Percentiles rank a stretch among this genome's conserved stretches.
phyloP scores from a whole-genome alignment of 2,888 invertebrate genomes.

The Dasypolia templi region DNA sequence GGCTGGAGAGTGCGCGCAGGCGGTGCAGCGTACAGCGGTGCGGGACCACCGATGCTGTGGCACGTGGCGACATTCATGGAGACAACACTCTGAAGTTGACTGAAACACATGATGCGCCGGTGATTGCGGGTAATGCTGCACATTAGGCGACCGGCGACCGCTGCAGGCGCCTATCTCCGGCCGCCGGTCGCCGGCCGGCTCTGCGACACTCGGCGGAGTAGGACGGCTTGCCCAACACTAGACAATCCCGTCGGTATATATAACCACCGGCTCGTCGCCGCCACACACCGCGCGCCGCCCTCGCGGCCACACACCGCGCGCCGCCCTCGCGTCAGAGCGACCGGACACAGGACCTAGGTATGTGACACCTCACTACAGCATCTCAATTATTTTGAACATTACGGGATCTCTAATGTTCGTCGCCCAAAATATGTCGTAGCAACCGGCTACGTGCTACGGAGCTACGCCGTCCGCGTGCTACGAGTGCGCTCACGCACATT shows the following conservation, averaged over 20 bases:
- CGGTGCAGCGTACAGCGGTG: background rate
- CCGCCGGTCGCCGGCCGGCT: background rate
- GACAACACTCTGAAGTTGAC: background rate
- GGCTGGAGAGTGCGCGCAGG: background rate
- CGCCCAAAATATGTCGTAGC: slow-evolving; percentile 16
- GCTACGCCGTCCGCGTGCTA: slow-evolving; percentile 13
- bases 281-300: slow-evolving; percentile 16
- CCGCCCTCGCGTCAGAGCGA: background rate
- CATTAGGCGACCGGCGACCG: too few species aligned
- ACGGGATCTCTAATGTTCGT: background rate
- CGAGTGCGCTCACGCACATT: slow-evolving; percentile 28
- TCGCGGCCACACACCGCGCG: slow-evolving; percentile 21
- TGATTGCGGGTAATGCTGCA: slow-evolving; percentile 34
- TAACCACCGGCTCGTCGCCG: background rate
- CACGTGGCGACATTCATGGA: slow-evolving; percentile 15
- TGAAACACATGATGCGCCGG: slow-evolving; percentile 6
- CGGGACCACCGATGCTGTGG: background rate
- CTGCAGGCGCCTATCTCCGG: background rate
- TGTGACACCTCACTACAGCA: slow-evolving; percentile 11
- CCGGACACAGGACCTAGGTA: slow-evolving; percentile 30
- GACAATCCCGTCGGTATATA: slow-evolving; percentile 33
- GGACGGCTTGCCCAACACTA: slow-evolving; percentile 38
- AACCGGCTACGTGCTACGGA: slow-evolving; percentile 16
- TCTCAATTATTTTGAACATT: background rate
- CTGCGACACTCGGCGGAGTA: background rate